These are phyloP conservation scores for Poeciliopsis infans DNA, from an alignment of 2,797 vertebrate genomes.

Conservation along the genomic window DNA sequence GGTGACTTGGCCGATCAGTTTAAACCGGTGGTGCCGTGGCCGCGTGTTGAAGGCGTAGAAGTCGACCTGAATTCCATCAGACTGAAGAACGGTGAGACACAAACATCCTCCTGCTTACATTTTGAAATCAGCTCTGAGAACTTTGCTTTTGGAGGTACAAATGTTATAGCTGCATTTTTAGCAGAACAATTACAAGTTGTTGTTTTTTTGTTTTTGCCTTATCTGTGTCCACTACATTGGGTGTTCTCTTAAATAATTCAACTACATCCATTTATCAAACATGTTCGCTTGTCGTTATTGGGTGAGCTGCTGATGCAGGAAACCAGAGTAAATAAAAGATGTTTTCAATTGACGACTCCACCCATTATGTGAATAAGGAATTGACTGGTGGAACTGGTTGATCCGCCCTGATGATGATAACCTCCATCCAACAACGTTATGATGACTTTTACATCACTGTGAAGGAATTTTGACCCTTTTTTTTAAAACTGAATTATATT, in stretches of 20 bases:
- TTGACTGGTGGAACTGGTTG: neutral
- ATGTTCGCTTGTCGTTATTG: neutral
- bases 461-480: neutral
- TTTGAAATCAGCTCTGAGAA: neutral
- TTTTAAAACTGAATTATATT: neutral
- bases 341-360: neutral
- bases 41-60: slow-evolving; percentile 96
- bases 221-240: neutral
- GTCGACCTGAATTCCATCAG: slow-evolving; percentile 95
- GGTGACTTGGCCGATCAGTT: slow-evolving; percentile 84
- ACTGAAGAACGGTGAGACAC: slow-evolving; percentile 85
- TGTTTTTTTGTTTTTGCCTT: neutral
- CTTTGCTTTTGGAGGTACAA: neutral
- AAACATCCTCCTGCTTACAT: slow-evolving; percentile 19
- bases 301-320: neutral
- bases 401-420: neutral
- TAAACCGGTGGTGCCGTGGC: slow-evolving; percentile 96
- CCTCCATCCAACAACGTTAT: neutral
- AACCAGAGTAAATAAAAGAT: neutral
- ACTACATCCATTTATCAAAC: neutral
- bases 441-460: neutral
- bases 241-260: neutral
- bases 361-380: neutral
- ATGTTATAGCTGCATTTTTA: neutral
- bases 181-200: neutral